Evolutionary conservation across 2,113 vertebrate genomes (phyloP), one percentile per base, ranked within the genome.

Genomic region (Cnemophilus loriae): DNA sequence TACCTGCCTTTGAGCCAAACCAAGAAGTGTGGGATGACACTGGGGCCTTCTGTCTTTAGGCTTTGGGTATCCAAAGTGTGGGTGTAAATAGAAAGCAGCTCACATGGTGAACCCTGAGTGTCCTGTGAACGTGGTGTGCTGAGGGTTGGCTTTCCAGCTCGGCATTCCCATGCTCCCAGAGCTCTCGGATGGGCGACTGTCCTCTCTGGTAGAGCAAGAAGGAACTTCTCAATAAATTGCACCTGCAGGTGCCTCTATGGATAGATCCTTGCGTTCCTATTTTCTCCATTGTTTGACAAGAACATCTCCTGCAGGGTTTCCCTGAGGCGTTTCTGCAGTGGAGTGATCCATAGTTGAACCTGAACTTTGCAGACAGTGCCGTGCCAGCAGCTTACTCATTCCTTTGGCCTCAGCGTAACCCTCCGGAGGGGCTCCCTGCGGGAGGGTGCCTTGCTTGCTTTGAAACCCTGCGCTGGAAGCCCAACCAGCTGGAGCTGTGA

Each of bases 371-470:
- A 37, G 79, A 4, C 56, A 21, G 10, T 23, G 16, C 44, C 0
- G 26, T 94, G 79, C 76, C 96, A 96, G 83, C 75, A 86, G 74
- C n/a, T 94, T 52, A 12, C 79, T 94, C 90, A 55, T 41, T 73
- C 9, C 82, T 50, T 11, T 69, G 93, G 81, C 91, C 74, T 56
- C 15, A 3, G 61, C 0, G 3, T 89, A 57, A 80, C 81, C 85
- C 79, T 67, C 4, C 47, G 0, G 13, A 84, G 90, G 5, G 23
- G 55, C 16, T 93, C 91, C 91, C 86, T 35, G 71, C 1, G 19
- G 82, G 89, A 93, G 74, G 53, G 50, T 20, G 70, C 57, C 63
- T 68, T 2, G 26, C 67, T 21, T 74, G 59, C 85, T 81, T 35
- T 92, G 71, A 68, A 86, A 49, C 27, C 6, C 20, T 32, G 49